Evolutionary conservation across 2,113 vertebrate genomes (phyloP).

Genomic region (Dipodomys stephensi): DNA sequence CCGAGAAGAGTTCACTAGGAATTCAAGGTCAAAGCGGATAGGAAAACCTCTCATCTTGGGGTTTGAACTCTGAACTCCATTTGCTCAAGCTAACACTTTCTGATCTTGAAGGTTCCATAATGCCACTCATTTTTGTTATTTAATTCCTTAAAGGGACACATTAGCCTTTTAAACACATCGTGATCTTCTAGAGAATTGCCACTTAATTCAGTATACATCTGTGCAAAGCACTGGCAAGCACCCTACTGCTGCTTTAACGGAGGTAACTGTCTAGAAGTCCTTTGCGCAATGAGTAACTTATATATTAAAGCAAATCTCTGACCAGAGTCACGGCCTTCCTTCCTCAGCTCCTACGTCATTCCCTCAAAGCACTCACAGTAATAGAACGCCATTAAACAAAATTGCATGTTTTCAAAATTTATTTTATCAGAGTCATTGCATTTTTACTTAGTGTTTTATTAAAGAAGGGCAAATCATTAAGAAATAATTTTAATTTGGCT

Average conservation of each 20-base stretch:
- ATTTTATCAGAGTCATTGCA: neutral
- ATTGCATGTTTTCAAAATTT: neutral
- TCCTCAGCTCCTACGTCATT: neutral
- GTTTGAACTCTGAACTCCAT: no score
- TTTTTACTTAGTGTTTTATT: conserved; percentile 11
- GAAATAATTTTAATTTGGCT: neutral
- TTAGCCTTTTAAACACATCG: conserved; percentile 17
- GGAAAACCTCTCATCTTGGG: neutral
- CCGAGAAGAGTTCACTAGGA: neutral
- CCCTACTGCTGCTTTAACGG: neutral
- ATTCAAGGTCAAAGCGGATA: neutral
- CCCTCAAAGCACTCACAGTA: neutral
- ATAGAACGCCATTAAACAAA: conserved; percentile 16
- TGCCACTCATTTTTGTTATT: neutral
- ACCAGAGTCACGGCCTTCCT: neutral
- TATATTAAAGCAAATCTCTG: neutral
- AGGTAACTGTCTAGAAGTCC: neutral
- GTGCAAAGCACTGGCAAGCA: neutral
- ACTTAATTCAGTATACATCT: neutral
- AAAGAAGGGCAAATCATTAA: conserved; percentile 8
- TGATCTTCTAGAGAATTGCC: neutral
- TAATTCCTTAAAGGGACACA: neutral
- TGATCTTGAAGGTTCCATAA: neutral
- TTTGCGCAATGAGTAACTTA: neutral
- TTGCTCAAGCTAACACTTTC: neutral